Evolutionary conservation across 2,888 invertebrate genomes (phyloP), one percentile per base, ranked within the genome.

Genomic region (Diplolepis rosae): DNA sequence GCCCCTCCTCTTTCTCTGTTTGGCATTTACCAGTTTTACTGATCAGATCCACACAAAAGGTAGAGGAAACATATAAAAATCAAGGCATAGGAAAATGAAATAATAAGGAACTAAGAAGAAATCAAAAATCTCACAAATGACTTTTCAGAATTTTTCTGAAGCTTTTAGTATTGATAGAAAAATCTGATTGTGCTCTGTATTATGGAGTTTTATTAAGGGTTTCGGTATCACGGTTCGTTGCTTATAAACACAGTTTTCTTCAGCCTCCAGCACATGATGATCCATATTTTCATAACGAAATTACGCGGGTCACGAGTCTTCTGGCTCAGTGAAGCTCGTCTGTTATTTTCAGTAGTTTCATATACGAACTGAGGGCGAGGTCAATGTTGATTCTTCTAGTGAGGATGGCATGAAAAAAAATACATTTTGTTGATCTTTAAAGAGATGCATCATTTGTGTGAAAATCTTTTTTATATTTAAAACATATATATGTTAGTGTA

Each of bases 211-310:
- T n/a, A n/a, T n/a, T n/a, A n/a, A n/a, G n/a, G n/a, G n/a, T n/a
- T n/a, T n/a, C n/a, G n/a, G 15, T 61, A 51, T 48, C 56, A 71
- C 71, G 61, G 66, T 66, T 66, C 69, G 68, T 50, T 72, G 69
- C 45, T 70, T 65, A 65, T 66, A 70, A 74, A 70, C 69, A 69
- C 69, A 69, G 71, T 69, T 75, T 77, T 76, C 76, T 77, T 75
- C 73, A 71, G 52, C 35, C 74, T 18, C 52, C 51, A 65, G 69
- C 68, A 68, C 50, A 61, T 32, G 54, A 71, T 71, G 75, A 75
- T 76, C 68, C 52, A 69, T 71, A 71, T 77, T 72, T 77, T 73
- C 68, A 70, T 77, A 77, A 75, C 71, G 72, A 72, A 72, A 76
- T 80, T 76, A 77, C 65, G 4, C 75, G 77, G 77, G 73, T 79